These are phyloP conservation scores for Cerastis leucographa DNA, from an alignment of 2,888 invertebrate species.

Conservation along the genomic window DNA sequence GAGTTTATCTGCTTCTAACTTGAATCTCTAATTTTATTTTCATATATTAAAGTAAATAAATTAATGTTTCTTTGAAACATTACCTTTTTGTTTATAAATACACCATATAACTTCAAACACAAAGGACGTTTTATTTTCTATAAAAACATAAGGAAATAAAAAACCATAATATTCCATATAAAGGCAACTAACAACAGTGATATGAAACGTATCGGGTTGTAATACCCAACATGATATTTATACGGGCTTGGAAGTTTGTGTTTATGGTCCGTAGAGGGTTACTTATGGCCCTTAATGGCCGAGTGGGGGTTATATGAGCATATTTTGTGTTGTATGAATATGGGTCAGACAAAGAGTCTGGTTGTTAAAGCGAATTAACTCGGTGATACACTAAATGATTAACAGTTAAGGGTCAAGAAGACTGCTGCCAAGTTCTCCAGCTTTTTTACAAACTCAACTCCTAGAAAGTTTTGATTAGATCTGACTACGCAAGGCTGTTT, in stretches of 20 bases:
- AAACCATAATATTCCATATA: constrained; percentile 14
- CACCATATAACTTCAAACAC: not conserved
- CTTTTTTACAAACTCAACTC: too few species aligned
- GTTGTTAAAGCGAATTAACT: constrained; percentile 9
- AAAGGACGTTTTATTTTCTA: not conserved
- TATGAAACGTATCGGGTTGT: constrained; percentile 31
- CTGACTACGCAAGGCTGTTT: too few species aligned
- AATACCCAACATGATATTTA: constrained; percentile 53
- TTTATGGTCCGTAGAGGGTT: constrained; percentile 49
- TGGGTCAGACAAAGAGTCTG: not conserved
- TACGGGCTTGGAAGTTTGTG: constrained; percentile 43
- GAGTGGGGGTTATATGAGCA: constrained; percentile 7
- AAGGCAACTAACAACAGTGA: constrained; percentile 20
- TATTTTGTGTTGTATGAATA: not conserved
- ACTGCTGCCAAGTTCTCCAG: not conserved
- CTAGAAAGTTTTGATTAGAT: not conserved
- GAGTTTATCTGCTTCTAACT: not conserved
- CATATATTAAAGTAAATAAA: not conserved
- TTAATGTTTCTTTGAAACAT: not conserved
- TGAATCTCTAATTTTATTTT: too few species aligned
- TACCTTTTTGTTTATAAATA: not conserved
- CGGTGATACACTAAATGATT: not conserved
- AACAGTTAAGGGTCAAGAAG: not conserved
- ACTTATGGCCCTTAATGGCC: constrained; percentile 41
- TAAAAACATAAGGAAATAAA: constrained; percentile 30